Conservation (phyloP, 1,140 invertebrate species). For the Macrobrachium rosenbergii region DNA sequence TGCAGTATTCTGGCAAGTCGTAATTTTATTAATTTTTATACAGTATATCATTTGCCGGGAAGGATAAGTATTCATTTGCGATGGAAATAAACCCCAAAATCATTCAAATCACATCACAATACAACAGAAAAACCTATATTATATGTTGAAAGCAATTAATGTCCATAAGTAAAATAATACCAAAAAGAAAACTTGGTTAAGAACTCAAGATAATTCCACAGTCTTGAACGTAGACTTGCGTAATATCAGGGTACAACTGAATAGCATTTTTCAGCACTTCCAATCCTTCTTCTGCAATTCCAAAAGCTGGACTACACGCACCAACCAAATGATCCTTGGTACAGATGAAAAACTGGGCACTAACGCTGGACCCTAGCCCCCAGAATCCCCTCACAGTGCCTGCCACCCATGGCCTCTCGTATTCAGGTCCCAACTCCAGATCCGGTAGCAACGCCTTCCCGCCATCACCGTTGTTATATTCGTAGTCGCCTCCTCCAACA, state of each 20-base stretch:
- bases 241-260: not conserved
- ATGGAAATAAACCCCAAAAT: too few relatives aligned
- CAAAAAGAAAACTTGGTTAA: too few relatives aligned
- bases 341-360: conserved; percentile 47
- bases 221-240: conserved; percentile 21
- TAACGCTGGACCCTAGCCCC: conserved; percentile 1
- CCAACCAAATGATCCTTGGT: conserved; percentile 30
- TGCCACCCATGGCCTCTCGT: conserved; percentile 25
- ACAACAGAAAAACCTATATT: too few relatives aligned
- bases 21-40: too few relatives aligned
- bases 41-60: too few relatives aligned
- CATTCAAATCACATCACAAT: too few relatives aligned
- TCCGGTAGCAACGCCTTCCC: conserved; percentile 4
- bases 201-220: conserved; percentile 19
- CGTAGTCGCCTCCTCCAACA: conserved; percentile 45
- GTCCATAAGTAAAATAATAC: too few relatives aligned
- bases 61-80: too few relatives aligned
- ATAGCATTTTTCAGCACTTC: conserved; percentile 14
- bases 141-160: too few relatives aligned
- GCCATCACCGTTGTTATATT: conserved; percentile 28
- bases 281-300: conserved; percentile 30
- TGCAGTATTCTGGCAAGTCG: too few relatives aligned
- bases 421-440: not conserved
- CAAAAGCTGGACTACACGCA: conserved; percentile 43
- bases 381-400: conserved; percentile 36